Conservation (phyloP, 2,113 vertebrate species). For the Nymphicus hollandicus region DNA sequence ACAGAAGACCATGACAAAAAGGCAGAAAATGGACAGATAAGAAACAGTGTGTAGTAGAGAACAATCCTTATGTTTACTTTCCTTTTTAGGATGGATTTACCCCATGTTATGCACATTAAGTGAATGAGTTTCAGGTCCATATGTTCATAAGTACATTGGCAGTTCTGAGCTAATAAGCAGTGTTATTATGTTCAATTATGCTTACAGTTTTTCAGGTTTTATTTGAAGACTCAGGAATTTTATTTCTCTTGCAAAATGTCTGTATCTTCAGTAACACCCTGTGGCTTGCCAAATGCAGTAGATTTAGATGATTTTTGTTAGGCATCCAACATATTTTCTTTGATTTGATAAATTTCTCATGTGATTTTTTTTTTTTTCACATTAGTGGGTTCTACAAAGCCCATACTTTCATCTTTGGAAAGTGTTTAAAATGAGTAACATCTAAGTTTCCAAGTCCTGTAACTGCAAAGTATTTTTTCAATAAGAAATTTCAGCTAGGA, state of each 20-base stretch:
- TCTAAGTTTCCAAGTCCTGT: background rate
- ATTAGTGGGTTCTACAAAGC: background rate
- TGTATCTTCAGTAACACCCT: background rate
- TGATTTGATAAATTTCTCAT: background rate
- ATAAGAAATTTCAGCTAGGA: background rate
- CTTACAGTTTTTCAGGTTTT: background rate
- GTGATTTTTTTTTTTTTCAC: background rate
- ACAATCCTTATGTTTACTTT: background rate
- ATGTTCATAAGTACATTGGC: background rate
- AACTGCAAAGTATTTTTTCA: conserved; percentile 7
- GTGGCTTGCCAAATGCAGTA: background rate
- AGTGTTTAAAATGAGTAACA: background rate
- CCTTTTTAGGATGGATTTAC: background rate
- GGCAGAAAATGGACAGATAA: background rate
- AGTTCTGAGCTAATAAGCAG: background rate
- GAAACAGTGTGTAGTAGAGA: background rate
- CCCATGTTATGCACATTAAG: background rate
- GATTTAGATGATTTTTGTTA: background rate
- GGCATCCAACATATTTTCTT: background rate
- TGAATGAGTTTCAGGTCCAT: background rate
- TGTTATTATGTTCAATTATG: background rate
- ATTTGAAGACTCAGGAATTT: background rate
- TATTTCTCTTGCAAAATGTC: background rate
- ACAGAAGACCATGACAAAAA: background rate
- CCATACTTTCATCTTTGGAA: background rate